phyloP scores from a whole-genome alignment of 2,888 invertebrate genomes.

The Machimus rusticus region DNA sequence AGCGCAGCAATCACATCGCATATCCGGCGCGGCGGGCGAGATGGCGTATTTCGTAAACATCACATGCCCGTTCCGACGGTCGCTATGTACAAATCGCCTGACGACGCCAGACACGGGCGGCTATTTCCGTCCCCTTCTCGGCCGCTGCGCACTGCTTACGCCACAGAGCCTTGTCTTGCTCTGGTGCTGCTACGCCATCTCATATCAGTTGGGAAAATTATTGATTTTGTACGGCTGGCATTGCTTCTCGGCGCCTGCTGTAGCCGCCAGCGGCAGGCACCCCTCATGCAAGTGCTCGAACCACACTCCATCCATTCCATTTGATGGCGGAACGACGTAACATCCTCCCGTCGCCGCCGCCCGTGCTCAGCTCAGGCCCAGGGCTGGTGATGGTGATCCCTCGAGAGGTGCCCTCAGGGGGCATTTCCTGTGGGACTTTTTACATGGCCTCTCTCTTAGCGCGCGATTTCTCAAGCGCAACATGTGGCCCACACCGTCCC shows the following conservation, averaged over 20 bases:
- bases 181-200: slow-evolving; percentile 4
- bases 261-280: not conserved
- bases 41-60: slow-evolving; percentile 28
- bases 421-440: slow-evolving; percentile 22
- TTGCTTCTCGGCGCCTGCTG: not conserved
- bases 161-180: not conserved
- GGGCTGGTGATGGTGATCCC: not conserved
- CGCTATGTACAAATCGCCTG: not conserved
- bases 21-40: not conserved
- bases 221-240: slow-evolving; percentile 27
- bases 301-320: not conserved
- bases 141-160: not conserved
- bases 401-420: not conserved
- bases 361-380: too few relatives aligned
- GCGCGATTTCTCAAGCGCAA: slow-evolving; percentile 14
- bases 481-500: not conserved
- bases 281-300: slow-evolving; percentile 23
- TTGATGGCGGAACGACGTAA: not conserved
- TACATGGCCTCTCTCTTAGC: not conserved
- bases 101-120: not conserved
- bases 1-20: not conserved
- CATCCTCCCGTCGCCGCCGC: not conserved
- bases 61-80: not conserved
- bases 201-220: slow-evolving; percentile 29
- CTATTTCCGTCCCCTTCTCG: not conserved